phyloP scores from a whole-genome alignment of 2,888 invertebrate species.

The Limnephilus rhombicus region DNA sequence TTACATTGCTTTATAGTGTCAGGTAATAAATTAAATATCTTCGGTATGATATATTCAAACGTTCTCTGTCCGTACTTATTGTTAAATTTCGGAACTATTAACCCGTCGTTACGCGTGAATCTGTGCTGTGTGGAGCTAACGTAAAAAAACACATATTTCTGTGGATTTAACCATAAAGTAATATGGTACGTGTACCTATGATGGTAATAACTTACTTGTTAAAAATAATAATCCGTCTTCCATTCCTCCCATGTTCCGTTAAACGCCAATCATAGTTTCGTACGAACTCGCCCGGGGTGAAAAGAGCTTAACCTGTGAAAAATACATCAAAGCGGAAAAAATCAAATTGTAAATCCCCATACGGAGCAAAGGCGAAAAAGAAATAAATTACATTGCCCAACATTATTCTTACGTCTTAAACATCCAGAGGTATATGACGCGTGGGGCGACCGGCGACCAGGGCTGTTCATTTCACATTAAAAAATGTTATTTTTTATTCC shows the following conservation, averaged over 20 bases:
- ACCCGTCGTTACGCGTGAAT: too few species aligned
- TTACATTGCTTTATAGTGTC: too few species aligned
- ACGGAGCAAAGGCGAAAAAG: conserved; percentile 58
- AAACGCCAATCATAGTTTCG: conserved; percentile 41
- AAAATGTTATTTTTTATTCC: background rate
- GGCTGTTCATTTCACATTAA: background rate
- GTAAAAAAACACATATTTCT: background rate
- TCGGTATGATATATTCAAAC: too few species aligned
- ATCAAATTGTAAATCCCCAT: conserved; percentile 65
- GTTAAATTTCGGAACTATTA: too few species aligned
- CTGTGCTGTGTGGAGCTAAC: too few species aligned
- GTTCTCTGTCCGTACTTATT: too few species aligned
- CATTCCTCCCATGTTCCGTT: background rate
- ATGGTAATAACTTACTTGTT: background rate
- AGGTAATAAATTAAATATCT: too few species aligned
- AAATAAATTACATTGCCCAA: conserved; percentile 61
- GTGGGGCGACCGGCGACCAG: conserved; percentile 4
- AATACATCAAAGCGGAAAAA: conserved; percentile 57
- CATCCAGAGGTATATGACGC: conserved; percentile 41
- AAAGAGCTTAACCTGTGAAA: conserved; percentile 54
- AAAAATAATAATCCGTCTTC: background rate
- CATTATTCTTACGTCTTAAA: conserved; percentile 57
- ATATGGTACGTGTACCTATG: background rate
- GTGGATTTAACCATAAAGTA: background rate
- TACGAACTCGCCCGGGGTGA: background rate